These are phyloP conservation scores for Chelonoidis abingdonii DNA, from an alignment of 2,113 vertebrate genomes.

Conservation along the genomic window DNA sequence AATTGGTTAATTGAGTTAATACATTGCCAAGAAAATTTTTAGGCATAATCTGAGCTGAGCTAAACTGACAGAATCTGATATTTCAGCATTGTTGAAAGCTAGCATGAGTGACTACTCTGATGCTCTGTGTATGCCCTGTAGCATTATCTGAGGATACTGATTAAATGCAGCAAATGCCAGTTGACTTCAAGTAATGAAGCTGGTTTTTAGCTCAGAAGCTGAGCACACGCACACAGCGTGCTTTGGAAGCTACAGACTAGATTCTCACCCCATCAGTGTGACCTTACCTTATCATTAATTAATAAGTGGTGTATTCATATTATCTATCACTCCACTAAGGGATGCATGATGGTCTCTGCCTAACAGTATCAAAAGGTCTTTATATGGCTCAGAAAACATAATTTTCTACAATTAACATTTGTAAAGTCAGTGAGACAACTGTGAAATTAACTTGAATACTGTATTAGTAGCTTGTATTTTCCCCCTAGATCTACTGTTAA, in stretches of 20 bases:
- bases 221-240: neutral
- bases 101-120: neutral
- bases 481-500: slow-evolving; percentile 68
- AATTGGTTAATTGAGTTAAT: neutral
- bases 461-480: neutral
- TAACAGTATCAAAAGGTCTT: neutral
- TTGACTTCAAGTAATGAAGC: neutral
- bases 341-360: neutral
- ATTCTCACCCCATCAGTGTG: neutral
- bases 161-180: neutral
- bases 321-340: neutral
- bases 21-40: neutral
- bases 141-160: neutral
- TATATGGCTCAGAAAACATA: neutral
- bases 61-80: neutral
- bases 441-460: neutral
- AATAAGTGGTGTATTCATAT: neutral
- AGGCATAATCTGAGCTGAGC: neutral
- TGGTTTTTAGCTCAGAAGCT: neutral
- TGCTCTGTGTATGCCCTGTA: neutral
- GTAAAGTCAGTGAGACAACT: neutral
- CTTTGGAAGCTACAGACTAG: neutral
- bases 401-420: neutral
- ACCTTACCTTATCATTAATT: neutral
- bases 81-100: neutral